Evolutionary conservation across 2,797 vertebrate species (phyloP).

Genomic region (Amazona finschi): DNA sequence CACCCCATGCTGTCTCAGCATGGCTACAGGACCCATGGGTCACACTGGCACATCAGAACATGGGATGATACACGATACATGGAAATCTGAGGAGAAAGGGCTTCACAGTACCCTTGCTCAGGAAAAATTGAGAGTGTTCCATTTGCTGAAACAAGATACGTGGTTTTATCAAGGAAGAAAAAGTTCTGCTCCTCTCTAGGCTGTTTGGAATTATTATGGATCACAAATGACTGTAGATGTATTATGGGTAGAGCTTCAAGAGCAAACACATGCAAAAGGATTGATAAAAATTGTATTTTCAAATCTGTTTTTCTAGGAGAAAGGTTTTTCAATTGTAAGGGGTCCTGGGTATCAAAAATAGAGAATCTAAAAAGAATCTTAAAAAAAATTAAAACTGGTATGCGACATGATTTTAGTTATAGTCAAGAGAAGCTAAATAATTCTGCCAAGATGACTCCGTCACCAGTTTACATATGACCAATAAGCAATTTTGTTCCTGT

Average conservation of each 20-base stretch:
- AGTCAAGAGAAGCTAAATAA: not conserved
- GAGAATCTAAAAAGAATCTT: not conserved
- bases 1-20: not conserved
- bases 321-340: not conserved
- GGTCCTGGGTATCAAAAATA: not conserved
- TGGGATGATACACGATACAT: rapidly evolving
- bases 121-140: not conserved
- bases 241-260: not conserved
- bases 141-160: not conserved
- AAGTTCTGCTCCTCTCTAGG: not conserved
- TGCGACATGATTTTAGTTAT: not conserved
- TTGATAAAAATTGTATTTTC: not conserved
- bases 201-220: rapidly evolving
- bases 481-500: not conserved
- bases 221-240: not conserved
- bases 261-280: rapidly evolving
- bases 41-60: not conserved
- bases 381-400: not conserved
- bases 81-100: not conserved
- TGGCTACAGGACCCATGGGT: not conserved
- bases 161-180: not conserved
- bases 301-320: not conserved
- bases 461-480: not conserved
- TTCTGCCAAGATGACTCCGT: not conserved
- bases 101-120: not conserved